Percentiles rank a stretch among this genome's conserved stretches.
Conservation (phyloP, 2,888 invertebrate species). For the Heliconius charithonia region DNA sequence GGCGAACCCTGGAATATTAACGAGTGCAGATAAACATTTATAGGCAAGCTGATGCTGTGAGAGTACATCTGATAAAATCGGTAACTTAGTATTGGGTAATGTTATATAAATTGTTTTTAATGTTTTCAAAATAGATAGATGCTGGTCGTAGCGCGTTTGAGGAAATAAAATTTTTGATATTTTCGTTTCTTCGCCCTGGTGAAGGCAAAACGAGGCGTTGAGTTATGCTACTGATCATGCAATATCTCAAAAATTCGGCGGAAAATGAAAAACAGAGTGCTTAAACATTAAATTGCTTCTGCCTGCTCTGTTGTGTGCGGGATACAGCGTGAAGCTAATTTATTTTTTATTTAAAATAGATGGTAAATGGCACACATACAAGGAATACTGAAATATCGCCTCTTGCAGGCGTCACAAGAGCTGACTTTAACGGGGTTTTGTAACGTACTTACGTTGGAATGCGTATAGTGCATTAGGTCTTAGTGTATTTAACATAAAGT, state of each 20-base stretch:
- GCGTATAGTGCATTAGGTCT: slow-evolving; percentile 7
- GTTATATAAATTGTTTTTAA: background rate
- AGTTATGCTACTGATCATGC: no score
- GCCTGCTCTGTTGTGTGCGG: no score
- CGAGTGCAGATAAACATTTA: slow-evolving; percentile 31
- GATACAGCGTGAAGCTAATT: no score
- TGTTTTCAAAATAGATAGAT: slow-evolving; percentile 4
- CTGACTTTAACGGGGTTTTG: slow-evolving; percentile 53
- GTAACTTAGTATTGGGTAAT: background rate
- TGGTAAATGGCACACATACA: slow-evolving; percentile 57
- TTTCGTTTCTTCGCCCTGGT: no score
- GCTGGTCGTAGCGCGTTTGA: no score
- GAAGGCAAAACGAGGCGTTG: no score
- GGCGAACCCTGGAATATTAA: slow-evolving; percentile 47
- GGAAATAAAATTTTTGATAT: no score
- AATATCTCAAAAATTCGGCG: no score
- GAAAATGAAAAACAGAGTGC: no score
- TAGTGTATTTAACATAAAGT: slow-evolving; percentile 24
- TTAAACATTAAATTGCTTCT: no score
- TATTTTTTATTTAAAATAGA: slow-evolving; percentile 3
- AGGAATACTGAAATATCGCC: slow-evolving; percentile 64
- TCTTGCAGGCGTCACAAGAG: slow-evolving; percentile 71
- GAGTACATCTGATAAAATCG: slow-evolving; percentile 2
- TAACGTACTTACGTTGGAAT: slow-evolving; percentile 19
- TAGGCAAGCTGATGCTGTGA: background rate